Evolutionary conservation across 2,113 vertebrate genomes (phyloP).

Genomic region (Rutilus rutilus): DNA sequence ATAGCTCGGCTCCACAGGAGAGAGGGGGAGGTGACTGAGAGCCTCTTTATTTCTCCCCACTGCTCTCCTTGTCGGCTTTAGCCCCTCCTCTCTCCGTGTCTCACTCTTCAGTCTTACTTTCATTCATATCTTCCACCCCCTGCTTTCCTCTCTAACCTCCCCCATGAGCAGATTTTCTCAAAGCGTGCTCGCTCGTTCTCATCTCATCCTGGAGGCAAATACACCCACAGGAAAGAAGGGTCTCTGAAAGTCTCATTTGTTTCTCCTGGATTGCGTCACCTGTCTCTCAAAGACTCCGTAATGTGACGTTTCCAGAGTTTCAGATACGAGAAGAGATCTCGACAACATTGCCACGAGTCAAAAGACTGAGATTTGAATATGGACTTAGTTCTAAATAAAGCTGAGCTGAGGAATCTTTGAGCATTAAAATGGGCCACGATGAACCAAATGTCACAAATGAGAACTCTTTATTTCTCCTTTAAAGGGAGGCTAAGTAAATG

Average conservation of each 20-base stretch:
- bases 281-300: background rate
- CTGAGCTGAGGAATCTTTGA: background rate
- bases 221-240: background rate
- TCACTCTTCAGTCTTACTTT: constrained; percentile 75
- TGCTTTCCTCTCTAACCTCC: constrained; percentile 51
- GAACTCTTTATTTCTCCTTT: background rate
- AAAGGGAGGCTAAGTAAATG: background rate
- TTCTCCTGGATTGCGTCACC: background rate
- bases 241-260: background rate
- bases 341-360: background rate
- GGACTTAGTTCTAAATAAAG: background rate
- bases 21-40: constrained; percentile 69
- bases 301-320: background rate
- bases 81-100: constrained; percentile 63
- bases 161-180: constrained; percentile 45
- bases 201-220: constrained; percentile 21
- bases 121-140: constrained; percentile 73
- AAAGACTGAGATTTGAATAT: background rate
- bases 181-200: constrained; percentile 52
- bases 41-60: constrained; percentile 77
- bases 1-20: constrained; percentile 73
- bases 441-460: background rate
- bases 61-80: constrained; percentile 71
- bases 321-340: background rate
- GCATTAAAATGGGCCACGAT: background rate